These are phyloP conservation scores for Trissolcus brochymenae DNA, from an alignment of 2,888 invertebrate genomes.

Conservation along the genomic window DNA sequence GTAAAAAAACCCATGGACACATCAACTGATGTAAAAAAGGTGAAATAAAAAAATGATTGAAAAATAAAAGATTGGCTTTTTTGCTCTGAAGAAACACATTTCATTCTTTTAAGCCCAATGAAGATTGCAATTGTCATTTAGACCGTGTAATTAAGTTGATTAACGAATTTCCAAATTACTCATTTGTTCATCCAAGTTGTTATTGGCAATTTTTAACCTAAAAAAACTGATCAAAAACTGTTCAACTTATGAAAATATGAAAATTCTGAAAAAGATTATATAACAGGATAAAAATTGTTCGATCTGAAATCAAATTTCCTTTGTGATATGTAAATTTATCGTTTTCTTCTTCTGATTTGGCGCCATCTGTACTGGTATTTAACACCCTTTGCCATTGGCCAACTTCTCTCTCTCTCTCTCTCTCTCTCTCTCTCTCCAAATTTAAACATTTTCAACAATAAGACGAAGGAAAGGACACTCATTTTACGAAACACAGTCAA, in stretches of 20 bases:
- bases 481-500: background rate
- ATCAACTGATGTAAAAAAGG: constrained; percentile 45
- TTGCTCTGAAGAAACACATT: too few relatives aligned
- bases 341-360: background rate
- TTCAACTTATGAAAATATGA: too few relatives aligned
- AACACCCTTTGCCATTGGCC: background rate
- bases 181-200: background rate
- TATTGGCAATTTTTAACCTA: too few relatives aligned
- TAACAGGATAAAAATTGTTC: too few relatives aligned
- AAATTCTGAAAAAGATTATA: too few relatives aligned
- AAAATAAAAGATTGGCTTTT: background rate
- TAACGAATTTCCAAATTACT: background rate
- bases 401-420: background rate
- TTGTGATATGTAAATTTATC: too few relatives aligned
- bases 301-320: too few relatives aligned
- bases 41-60: constrained; percentile 12
- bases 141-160: background rate
- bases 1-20: constrained; percentile 59
- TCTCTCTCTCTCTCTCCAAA: background rate
- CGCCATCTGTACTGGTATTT: background rate
- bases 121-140: background rate
- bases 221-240: too few relatives aligned
- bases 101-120: too few relatives aligned
- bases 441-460: background rate
- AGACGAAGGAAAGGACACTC: background rate